phyloP scores from a whole-genome alignment of 2,797 vertebrate genomes.

The Mormyrus hasselquistii region DNA sequence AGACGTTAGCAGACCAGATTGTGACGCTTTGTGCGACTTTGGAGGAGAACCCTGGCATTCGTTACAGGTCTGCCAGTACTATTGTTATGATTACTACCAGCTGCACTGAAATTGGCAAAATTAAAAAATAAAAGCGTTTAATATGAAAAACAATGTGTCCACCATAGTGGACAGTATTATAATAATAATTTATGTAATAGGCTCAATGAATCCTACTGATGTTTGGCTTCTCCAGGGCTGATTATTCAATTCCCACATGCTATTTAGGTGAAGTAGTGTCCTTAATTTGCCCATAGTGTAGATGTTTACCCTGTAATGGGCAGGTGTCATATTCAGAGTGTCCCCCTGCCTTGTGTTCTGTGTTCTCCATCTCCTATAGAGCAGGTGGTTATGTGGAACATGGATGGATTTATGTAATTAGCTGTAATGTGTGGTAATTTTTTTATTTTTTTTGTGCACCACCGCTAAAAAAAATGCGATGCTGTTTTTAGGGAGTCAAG shows the following conservation, averaged over 20 bases:
- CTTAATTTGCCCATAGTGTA: not conserved
- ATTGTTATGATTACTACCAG: not conserved
- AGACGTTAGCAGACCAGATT: constrained; percentile 77
- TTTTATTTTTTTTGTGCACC: not conserved
- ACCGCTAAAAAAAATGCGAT: not conserved
- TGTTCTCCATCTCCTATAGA: not conserved
- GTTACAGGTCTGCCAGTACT: constrained; percentile 69
- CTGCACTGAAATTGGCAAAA: not conserved
- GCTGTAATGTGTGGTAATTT: not conserved
- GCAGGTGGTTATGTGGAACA: not conserved
- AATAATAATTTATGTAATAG: not conserved
- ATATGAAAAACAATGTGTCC: not conserved
- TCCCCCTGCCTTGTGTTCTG: not conserved
- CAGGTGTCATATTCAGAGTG: not conserved
- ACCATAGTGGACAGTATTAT: not conserved
- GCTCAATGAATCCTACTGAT: not conserved
- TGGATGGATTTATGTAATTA: not conserved
- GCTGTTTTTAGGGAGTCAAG: constrained; percentile 64
- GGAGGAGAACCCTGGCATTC: constrained; percentile 87
- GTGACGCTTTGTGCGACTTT: constrained; percentile 87
- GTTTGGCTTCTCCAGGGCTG: not conserved
- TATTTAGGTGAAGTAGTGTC: not conserved
- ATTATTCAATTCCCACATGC: not conserved
- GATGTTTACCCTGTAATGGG: not conserved
- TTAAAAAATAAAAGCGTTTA: not conserved